Percentiles rank a stretch among this genome's conserved stretches.
Evolutionary conservation across 2,888 invertebrate species (phyloP).

Genomic region (Anorthoa munda): DNA sequence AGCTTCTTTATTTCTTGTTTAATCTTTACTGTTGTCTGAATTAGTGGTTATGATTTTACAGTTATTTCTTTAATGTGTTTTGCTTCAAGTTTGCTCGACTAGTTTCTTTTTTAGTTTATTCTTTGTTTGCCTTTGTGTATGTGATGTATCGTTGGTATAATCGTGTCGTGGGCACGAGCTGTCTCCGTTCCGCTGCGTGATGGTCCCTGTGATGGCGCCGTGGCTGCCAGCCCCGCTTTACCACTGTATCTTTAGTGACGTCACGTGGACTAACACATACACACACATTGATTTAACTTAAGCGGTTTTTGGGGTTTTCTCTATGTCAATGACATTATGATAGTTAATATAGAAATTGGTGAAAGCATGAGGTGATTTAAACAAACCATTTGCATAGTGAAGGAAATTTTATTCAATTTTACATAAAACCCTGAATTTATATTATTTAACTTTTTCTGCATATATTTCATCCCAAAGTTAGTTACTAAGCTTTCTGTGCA

Average conservation of each 20-base stretch:
- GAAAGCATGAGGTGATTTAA: background rate
- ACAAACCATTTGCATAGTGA: background rate
- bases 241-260: slow-evolving; percentile 62
- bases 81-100: slow-evolving; percentile 22
- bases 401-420: background rate
- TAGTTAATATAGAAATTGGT: background rate
- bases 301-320: background rate
- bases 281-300: slow-evolving; percentile 18
- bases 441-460: background rate
- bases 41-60: slow-evolving; percentile 15
- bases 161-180: slow-evolving; percentile 46
- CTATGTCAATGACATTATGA: background rate
- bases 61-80: background rate
- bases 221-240: slow-evolving; percentile 63
- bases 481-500: background rate
- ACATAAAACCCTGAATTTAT: background rate
- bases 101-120: background rate
- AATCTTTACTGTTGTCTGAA: slow-evolving; percentile 9
- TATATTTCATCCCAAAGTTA: background rate
- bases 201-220: slow-evolving; percentile 58
- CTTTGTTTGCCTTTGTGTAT: slow-evolving; percentile 22
- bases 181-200: slow-evolving; percentile 53
- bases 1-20: background rate
- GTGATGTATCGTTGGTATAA: slow-evolving; percentile 51
- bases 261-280: slow-evolving; percentile 42